phyloP scores from a whole-genome alignment of 2,797 vertebrate species.

The Rhynchotus rufescens region DNA sequence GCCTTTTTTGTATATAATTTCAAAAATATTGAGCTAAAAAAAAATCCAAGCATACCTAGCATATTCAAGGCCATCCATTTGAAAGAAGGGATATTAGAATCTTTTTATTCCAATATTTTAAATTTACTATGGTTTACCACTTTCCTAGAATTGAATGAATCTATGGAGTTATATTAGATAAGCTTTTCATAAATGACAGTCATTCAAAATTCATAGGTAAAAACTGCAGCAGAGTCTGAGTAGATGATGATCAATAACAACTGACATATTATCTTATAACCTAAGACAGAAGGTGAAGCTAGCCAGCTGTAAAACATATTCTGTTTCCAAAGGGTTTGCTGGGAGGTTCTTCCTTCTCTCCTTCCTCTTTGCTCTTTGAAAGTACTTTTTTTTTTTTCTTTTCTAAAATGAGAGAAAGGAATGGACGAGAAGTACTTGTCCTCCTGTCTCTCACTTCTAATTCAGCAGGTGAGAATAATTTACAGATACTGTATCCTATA shows the following conservation, averaged over 20 bases:
- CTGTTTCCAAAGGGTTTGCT: background rate
- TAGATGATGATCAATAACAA: background rate
- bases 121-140: background rate
- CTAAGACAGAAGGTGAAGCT: background rate
- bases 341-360: background rate
- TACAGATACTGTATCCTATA: background rate
- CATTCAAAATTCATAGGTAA: background rate
- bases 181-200: background rate
- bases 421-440: background rate
- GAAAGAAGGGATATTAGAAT: background rate
- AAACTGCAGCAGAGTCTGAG: background rate
- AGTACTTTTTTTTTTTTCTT: background rate
- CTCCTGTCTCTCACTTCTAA: background rate
- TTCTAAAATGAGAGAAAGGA: background rate
- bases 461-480: background rate
- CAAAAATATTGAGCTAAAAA: background rate
- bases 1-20: background rate
- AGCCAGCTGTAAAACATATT: background rate
- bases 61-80: background rate
- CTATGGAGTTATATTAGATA: background rate
- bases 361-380: background rate
- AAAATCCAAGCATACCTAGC: fast-evolving
- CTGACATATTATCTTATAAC: background rate
- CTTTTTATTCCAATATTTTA: background rate
- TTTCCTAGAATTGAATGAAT: background rate